phyloP scores from a whole-genome alignment of 2,888 invertebrate species.

The Drosophila differens region DNA sequence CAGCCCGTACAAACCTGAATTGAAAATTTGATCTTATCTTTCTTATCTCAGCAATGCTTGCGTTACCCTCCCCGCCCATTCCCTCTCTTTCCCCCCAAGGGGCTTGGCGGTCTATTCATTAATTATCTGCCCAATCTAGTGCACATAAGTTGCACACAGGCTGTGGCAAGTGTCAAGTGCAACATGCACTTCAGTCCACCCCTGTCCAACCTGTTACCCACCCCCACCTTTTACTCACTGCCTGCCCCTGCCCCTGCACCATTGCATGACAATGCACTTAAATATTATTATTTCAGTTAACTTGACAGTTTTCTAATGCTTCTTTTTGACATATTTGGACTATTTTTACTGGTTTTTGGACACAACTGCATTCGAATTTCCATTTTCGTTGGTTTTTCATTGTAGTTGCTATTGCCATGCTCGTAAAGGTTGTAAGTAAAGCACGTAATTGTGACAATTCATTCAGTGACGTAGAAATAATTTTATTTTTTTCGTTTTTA shows the following conservation, averaged over 20 bases:
- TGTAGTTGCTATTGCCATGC: slow-evolving; percentile 10
- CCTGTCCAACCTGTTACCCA: not conserved
- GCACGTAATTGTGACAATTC: slow-evolving; percentile 51
- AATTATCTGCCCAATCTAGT: slow-evolving; percentile 21
- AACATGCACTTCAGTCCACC: slow-evolving; percentile 8
- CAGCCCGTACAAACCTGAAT: not conserved
- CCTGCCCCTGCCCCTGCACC: not conserved
- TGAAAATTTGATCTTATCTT: not conserved
- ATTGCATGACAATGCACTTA: slow-evolving; percentile 45
- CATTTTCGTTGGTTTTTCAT: slow-evolving; percentile 4
- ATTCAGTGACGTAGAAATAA: slow-evolving; percentile 22
- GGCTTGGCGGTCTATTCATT: not conserved
- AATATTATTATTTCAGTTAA: slow-evolving; percentile 20
- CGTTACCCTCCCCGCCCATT: not conserved
- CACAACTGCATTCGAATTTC: slow-evolving; percentile 55
- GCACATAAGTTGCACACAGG: slow-evolving; percentile 1
- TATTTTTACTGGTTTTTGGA: slow-evolving; percentile 10
- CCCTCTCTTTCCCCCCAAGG: too few species aligned
- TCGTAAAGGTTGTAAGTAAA: slow-evolving; percentile 37
- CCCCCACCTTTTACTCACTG: not conserved
- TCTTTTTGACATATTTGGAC: slow-evolving; percentile 11
- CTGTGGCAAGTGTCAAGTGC: slow-evolving; percentile 13
- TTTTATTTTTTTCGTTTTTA: slow-evolving; percentile 8
- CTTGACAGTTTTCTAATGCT: slow-evolving; percentile 8
- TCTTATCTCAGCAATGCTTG: not conserved